Base-by-base conservation (phyloP, 2,888 invertebrate genomes). In the Lithophane ornitopus region DNA sequence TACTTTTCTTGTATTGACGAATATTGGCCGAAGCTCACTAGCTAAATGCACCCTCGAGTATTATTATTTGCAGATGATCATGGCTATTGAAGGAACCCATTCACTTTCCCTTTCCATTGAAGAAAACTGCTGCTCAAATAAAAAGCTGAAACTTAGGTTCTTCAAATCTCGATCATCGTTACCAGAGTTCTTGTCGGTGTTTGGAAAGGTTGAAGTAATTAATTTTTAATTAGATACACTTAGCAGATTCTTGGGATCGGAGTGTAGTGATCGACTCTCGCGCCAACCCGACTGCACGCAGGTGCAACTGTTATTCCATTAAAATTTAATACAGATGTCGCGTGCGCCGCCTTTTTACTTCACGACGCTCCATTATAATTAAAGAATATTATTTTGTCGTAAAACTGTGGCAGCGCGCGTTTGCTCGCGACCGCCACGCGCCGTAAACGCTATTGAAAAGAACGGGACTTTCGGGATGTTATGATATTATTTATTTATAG, bases 261-360 rank as follows among this genome's bases (percentile, higher is more conserved):
- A 90, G 89, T 84, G 88, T 86, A 91, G 90, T 93, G 93, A 93
- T 93, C 92, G 92, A 92, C 91, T 91, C 90, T 85, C 80, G 88
- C 86, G 89, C 90, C 90, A 92, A 91, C 92, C 89, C 88, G 92
- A 90, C 90, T 88, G 86, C 76, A 87, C 84, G 96, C 96, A 96
- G 96, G 95, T 96, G 96, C 96, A 94, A 90, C 89, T 85, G 89
- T 92, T 93, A 91, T 94, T 94, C 93, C 94, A 96, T 96, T 96
- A 94, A 95, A 95, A 93, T 95, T 96, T 95, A 95, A 96, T 95
- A 95, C 95, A 96, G 95, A 94, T 95, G 95, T 96, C 96, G 95
- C 94, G 95, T 95, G 95, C 93, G 93, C 92, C 91, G 94, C 92
- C 92, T 95, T 95, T 94, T 95, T 95, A 93, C 93, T 91, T 91